These are phyloP conservation scores for Ernsta delagoae DNA, from an alignment of 2,888 invertebrate genomes.

Conservation along the genomic window DNA sequence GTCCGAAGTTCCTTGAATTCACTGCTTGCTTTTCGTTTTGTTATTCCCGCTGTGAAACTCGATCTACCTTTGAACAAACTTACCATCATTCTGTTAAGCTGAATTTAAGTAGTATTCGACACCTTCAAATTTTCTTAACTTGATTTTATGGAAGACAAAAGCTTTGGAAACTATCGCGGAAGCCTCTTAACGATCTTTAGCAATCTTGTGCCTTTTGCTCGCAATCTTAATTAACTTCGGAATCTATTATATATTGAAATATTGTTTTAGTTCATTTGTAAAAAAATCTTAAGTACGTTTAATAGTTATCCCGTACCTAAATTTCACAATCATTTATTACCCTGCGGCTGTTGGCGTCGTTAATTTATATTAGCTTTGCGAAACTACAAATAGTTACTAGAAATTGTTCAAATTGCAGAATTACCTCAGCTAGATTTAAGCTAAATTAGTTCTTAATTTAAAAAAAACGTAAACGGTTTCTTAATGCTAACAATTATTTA, in stretches of 20 bases:
- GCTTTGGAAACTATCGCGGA: conserved; percentile 3
- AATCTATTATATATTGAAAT: not conserved
- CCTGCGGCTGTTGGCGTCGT: not conserved
- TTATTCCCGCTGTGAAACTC: conserved; percentile 23
- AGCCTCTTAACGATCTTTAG: not conserved
- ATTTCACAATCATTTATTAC: not conserved
- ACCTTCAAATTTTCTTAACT: conserved; percentile 26
- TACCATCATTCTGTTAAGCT: conserved; percentile 8
- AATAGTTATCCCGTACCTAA: not conserved
- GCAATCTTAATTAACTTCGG: not conserved
- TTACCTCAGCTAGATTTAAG: no score
- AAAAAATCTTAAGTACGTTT: not conserved
- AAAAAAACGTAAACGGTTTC: no score
- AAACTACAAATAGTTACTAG: no score
- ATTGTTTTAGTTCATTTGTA: not conserved
- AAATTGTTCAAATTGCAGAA: no score
- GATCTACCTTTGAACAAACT: conserved; percentile 20
- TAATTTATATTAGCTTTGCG: no score
- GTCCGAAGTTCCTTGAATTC: conserved; percentile 27
- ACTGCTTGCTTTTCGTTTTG: conserved; percentile 24
- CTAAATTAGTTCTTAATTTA: no score
- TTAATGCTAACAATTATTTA: no score
- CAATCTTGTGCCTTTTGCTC: not conserved
- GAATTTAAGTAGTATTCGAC: conserved; percentile 20
- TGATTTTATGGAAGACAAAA: conserved; percentile 11